phyloP scores from a whole-genome alignment of 1,140 invertebrate genomes.

The Atta texana region DNA sequence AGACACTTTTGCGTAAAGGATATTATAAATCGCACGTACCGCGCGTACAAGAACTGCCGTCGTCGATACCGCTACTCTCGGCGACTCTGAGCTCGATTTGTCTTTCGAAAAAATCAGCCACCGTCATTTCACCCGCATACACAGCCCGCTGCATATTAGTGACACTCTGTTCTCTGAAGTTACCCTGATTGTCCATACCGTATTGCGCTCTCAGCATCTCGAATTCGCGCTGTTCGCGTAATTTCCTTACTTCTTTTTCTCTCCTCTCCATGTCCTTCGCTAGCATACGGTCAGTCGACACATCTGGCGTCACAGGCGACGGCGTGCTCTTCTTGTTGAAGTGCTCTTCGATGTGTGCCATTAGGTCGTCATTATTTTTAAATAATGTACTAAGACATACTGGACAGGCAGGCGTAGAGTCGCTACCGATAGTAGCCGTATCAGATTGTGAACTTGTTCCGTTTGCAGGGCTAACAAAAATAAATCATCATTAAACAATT shows the following conservation, averaged over 20 bases:
- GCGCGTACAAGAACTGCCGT: conserved; percentile 92
- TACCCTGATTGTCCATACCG: conserved; percentile 95
- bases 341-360: conserved; percentile 90
- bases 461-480: conserved; percentile 81
- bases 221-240: conserved; percentile 93
- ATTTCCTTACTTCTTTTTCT: conserved; percentile 90
- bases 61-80: conserved; percentile 93
- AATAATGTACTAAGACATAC: conserved; percentile 87
- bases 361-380: conserved; percentile 86
- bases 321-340: conserved; percentile 87
- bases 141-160: conserved; percentile 94
- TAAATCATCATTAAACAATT: conserved; percentile 7
- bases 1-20: background rate
- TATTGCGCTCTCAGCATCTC: conserved; percentile 93
- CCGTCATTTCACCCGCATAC: conserved; percentile 93
- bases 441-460: conserved; percentile 78
- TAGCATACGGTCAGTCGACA: conserved; percentile 87
- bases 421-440: conserved; percentile 78
- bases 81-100: conserved; percentile 91
- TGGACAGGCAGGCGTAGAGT: conserved; percentile 85
- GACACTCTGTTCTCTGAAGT: conserved; percentile 93
- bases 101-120: conserved; percentile 94
- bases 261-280: conserved; percentile 88
- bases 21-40: conserved; percentile 82
- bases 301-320: conserved; percentile 86